phyloP scores from a whole-genome alignment of 2,113 vertebrate species.

The Octodon degus region DNA sequence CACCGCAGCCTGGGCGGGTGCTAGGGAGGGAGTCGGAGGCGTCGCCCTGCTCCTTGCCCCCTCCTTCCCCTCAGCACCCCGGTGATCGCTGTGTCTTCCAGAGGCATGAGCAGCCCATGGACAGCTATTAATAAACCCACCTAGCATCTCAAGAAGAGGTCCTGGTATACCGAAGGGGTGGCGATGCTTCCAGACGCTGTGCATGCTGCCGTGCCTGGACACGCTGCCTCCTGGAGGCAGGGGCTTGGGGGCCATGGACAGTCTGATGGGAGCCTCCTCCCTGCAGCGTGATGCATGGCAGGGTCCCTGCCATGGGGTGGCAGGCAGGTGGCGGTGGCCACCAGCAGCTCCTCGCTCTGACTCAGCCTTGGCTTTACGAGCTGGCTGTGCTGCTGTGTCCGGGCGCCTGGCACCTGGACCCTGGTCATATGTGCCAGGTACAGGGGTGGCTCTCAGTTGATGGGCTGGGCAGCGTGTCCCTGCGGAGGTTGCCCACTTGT shows the following conservation, averaged over 20 bases:
- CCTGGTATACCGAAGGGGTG: slow-evolving; percentile 82
- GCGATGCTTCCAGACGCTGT: slow-evolving; percentile 75
- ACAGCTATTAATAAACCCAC: slow-evolving; percentile 86
- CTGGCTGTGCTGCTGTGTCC: rapidly evolving
- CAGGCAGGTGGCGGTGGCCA: rapidly evolving
- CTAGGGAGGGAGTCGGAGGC: neutral
- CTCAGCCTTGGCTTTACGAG: rapidly evolving
- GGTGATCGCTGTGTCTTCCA: slow-evolving; percentile 80
- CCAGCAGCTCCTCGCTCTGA: neutral
- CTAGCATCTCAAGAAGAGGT: slow-evolving; percentile 81
- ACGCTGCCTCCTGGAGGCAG: rapidly evolving
- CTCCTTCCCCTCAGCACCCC: slow-evolving; percentile 60
- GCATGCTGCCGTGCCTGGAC: neutral
- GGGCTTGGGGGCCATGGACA: neutral
- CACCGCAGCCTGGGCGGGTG: slow-evolving; percentile 64
- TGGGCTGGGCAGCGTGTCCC: rapidly evolving
- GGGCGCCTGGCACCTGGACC: neutral
- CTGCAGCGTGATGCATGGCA: neutral
- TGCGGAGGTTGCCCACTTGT: neutral
- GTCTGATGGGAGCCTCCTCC: neutral
- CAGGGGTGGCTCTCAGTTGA: rapidly evolving
- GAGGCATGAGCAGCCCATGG: slow-evolving; percentile 83
- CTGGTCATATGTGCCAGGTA: rapidly evolving
- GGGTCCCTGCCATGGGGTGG: neutral
- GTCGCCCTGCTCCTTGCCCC: neutral